Evolutionary conservation across 2,888 invertebrate genomes (phyloP), one percentile per base, ranked within the genome.

Genomic region (Lasioglossum calceatum): DNA sequence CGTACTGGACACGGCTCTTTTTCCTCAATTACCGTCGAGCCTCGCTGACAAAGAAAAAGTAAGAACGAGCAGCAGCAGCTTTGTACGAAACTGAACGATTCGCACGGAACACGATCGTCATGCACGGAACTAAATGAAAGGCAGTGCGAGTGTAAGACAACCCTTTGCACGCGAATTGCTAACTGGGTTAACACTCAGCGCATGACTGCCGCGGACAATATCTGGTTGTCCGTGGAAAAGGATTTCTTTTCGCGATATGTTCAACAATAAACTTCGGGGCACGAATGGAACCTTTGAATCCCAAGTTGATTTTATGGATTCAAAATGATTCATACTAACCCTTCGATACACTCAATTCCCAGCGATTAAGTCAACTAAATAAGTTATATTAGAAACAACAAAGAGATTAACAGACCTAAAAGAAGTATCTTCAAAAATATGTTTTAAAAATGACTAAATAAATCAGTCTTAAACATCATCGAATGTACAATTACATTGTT

Each of bases 131-230:
- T 73, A 79, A 67, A 74, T 54, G 72, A 67, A 67, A 77, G 64
- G 77, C 47, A 23, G 32, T 50, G 14, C 23, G 32, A n/a, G n/a
- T 27, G 58, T 23, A 19, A 44, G 32, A 67, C 54, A 64, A 74
- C 54, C 32, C 5, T 23, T 16, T 44, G 64, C 54, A 79, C 82
- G n/a, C 50, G 54, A 82, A 74, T 74, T 27, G 16, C 32, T 54
- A 82, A 82, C 79, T 79, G 16, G 70, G 67, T 82, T 82, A 70
- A 44, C 54, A 79, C 36, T 27, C 73, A 54, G 67, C 23, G 54
- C 39, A 50, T 44, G 2, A 67, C n/a, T 32, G 12, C 3, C 12
- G 2, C 50, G 42, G 67, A 64, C 77, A 19, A 39, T 50, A 64
- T 64, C 64, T 36, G 10, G 44, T 44, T 32, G 14, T 5, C 23